These are phyloP conservation scores for Diaprepes abbreviatus DNA, from an alignment of 2,888 invertebrate species.

Conservation along the genomic window DNA sequence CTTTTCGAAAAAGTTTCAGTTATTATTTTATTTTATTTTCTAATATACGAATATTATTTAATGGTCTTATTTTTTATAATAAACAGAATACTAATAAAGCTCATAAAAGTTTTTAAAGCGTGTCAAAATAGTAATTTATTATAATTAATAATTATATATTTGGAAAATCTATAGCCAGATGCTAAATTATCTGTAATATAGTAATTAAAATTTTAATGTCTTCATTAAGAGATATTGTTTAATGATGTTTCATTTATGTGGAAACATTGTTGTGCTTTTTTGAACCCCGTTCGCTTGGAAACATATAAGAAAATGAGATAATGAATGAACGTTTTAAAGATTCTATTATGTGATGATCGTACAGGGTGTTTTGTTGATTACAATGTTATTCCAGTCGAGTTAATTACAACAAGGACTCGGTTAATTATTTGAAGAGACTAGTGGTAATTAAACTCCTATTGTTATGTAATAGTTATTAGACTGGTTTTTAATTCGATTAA, in stretches of 20 bases:
- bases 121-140: too few relatives aligned
- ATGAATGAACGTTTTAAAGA: not conserved
- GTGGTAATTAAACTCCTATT: conserved; percentile 4
- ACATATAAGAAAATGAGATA: conserved; percentile 1
- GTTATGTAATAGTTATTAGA: not conserved
- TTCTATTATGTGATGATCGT: not conserved
- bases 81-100: too few relatives aligned
- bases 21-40: too few relatives aligned
- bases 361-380: conserved; percentile 8
- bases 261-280: conserved; percentile 8
- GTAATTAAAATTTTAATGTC: too few relatives aligned
- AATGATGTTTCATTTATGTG: not conserved
- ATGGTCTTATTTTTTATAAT: too few relatives aligned
- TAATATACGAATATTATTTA: too few relatives aligned
- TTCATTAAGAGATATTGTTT: not conserved
- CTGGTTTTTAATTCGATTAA: not conserved
- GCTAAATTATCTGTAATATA: too few relatives aligned
- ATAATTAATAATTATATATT: too few relatives aligned
- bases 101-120: too few relatives aligned
- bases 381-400: not conserved
- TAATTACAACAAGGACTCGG: not conserved
- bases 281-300: not conserved
- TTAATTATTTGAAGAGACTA: not conserved
- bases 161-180: too few relatives aligned
- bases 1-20: too few relatives aligned